Conservation (phyloP, 2,797 vertebrate species). For the Pelochelys cantorii region DNA sequence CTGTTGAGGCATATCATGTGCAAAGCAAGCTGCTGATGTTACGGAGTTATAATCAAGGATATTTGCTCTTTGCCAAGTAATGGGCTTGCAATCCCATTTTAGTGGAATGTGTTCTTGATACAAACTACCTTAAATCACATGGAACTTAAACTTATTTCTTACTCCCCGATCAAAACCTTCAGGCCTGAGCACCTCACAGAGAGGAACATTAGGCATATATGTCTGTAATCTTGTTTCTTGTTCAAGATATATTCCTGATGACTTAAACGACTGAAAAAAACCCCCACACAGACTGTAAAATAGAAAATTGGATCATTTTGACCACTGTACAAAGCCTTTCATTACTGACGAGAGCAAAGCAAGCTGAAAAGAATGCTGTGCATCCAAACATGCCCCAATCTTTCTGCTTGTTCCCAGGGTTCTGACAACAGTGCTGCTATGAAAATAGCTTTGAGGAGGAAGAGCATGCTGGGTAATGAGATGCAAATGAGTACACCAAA, state of each 20-base stretch:
- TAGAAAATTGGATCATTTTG: slow-evolving; percentile 62
- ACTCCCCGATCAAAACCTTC: slow-evolving; percentile 64
- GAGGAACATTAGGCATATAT: slow-evolving; percentile 61
- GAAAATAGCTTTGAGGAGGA: slow-evolving; percentile 68
- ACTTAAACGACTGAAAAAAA: slow-evolving; percentile 22
- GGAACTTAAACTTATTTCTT: slow-evolving; percentile 76
- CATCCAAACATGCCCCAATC: slow-evolving; percentile 56
- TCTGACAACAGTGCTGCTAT: slow-evolving; percentile 63
- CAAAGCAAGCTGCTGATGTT: slow-evolving; percentile 70
- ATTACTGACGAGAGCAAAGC: slow-evolving; percentile 47
- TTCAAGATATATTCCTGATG: slow-evolving; percentile 70
- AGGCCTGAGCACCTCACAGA: slow-evolving; percentile 47
- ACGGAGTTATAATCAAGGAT: slow-evolving; percentile 66
- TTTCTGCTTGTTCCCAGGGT: slow-evolving; percentile 70
- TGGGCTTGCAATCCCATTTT: slow-evolving; percentile 72
- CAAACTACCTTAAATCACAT: slow-evolving; percentile 70
- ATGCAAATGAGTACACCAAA: slow-evolving; percentile 73
- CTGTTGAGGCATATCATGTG: slow-evolving; percentile 57
- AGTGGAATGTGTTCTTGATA: slow-evolving; percentile 70
- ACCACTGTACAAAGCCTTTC: slow-evolving; percentile 49
- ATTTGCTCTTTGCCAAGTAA: slow-evolving; percentile 77
- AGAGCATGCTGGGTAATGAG: slow-evolving; percentile 72
- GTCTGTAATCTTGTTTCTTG: slow-evolving; percentile 66
- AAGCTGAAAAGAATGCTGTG: slow-evolving; percentile 65
- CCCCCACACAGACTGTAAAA: slow-evolving; percentile 40